phyloP scores from a whole-genome alignment of 2,888 invertebrate species.

The Callimorpha dominula region DNA sequence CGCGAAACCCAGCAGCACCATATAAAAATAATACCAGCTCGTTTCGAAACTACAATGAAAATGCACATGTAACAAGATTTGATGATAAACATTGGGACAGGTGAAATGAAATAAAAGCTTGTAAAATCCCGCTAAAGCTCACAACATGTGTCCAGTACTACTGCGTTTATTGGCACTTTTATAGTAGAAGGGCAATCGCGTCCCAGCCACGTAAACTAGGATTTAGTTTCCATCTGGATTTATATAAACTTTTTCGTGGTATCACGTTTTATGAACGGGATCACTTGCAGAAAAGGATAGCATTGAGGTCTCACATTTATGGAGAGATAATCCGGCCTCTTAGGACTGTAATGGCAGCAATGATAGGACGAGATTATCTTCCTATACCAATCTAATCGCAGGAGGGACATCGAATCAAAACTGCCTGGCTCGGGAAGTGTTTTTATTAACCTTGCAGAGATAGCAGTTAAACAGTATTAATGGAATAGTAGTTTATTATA shows the following conservation, averaged over 20 bases:
- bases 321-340: background rate
- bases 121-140: slow-evolving; percentile 30
- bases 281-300: slow-evolving; percentile 3
- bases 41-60: background rate
- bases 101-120: no score
- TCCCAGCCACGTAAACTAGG: slow-evolving; percentile 57
- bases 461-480: background rate
- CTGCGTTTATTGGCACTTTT: slow-evolving; percentile 70
- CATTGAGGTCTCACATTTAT: background rate
- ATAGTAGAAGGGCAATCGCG: slow-evolving; percentile 61
- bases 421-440: background rate
- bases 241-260: slow-evolving; percentile 23
- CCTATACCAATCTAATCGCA: background rate
- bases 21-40: background rate
- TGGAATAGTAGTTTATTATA: background rate
- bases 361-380: background rate
- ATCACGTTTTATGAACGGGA: slow-evolving; percentile 8
- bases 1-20: background rate
- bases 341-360: background rate
- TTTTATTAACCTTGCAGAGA: background rate
- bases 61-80: background rate
- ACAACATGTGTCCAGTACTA: slow-evolving; percentile 34
- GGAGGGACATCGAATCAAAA: background rate
- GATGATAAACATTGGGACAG: no score
- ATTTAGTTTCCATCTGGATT: slow-evolving; percentile 55